Evolutionary conservation across 2,888 invertebrate species (phyloP).

Genomic region (Apantesis nais): DNA sequence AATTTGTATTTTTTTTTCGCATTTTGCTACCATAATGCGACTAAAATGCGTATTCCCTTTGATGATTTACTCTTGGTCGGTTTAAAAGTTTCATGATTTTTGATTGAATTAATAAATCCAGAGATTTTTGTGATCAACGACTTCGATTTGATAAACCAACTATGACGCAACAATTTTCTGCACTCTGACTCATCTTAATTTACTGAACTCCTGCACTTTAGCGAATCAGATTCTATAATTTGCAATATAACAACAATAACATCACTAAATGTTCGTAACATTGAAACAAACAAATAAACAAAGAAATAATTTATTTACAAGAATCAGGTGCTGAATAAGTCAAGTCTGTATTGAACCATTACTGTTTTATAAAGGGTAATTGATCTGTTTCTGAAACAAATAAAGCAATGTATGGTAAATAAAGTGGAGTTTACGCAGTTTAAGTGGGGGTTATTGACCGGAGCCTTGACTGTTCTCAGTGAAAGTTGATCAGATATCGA

Average conservation of each 20-base stretch:
- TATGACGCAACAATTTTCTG: background rate
- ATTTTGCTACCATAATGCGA: too few relatives aligned
- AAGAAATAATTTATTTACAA: conserved; percentile 25
- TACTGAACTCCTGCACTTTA: background rate
- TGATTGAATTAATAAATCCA: too few relatives aligned
- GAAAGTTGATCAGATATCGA: conserved; percentile 58
- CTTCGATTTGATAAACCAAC: background rate
- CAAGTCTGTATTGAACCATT: conserved; percentile 23
- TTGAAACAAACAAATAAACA: conserved; percentile 29
- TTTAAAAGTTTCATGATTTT: background rate
- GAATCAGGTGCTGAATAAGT: conserved; percentile 20
- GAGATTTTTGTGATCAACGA: background rate
- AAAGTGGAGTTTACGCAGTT: conserved; percentile 6
- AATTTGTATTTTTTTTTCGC: too few relatives aligned
- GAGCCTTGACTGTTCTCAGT: conserved; percentile 69
- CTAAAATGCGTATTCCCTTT: too few relatives aligned
- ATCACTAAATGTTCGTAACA: background rate
- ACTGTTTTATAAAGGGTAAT: conserved; percentile 6
- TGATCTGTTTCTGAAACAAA: conserved; percentile 15
- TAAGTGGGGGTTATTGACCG: conserved; percentile 57
- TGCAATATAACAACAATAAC: conserved; percentile 3
- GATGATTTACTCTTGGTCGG: too few relatives aligned
- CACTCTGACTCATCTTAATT: background rate
- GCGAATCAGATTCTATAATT: background rate
- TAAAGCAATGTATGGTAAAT: conserved; percentile 35